phyloP scores from a whole-genome alignment of 2,113 vertebrate species.

The Apistogramma diplotaenia region DNA sequence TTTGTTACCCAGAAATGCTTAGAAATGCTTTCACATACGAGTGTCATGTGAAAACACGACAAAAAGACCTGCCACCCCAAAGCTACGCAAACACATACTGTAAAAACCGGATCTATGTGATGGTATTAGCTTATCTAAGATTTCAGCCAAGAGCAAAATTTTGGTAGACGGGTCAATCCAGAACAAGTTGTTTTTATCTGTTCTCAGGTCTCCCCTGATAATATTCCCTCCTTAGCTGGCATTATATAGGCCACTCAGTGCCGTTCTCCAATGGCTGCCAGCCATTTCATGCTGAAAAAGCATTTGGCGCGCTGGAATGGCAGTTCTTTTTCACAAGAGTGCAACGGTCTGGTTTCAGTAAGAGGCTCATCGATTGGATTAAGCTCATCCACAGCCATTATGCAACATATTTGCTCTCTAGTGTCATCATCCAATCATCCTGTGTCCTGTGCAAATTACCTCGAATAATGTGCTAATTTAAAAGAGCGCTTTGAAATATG shows the following conservation, averaged over 20 bases:
- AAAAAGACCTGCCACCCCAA: too few relatives aligned
- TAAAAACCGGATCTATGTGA: neutral
- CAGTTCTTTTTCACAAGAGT: neutral
- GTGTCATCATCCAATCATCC: neutral
- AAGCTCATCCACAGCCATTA: constrained; percentile 16
- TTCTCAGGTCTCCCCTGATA: constrained; percentile 24
- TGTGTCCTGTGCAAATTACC: neutral
- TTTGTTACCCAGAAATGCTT: neutral
- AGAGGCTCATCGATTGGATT: constrained; percentile 27
- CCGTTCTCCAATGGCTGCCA: constrained; percentile 4
- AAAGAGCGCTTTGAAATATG: neutral
- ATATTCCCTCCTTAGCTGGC: constrained; percentile 23
- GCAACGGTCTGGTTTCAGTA: constrained; percentile 30
- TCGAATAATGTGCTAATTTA: constrained; percentile 1
- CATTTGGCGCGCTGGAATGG: constrained; percentile 23
- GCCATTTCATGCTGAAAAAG: constrained; percentile 36
- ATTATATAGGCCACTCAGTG: constrained; percentile 21
- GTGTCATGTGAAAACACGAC: too few relatives aligned
- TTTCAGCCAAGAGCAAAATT: too few relatives aligned
- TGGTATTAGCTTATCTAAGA: neutral
- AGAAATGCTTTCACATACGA: neutral
- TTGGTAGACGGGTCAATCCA: neutral
- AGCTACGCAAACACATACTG: too few relatives aligned
- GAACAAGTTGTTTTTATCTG: constrained; percentile 20
- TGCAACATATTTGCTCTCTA: constrained; percentile 7